phyloP scores from a whole-genome alignment of 2,888 invertebrate species.

The Ochropleura leucogaster region DNA sequence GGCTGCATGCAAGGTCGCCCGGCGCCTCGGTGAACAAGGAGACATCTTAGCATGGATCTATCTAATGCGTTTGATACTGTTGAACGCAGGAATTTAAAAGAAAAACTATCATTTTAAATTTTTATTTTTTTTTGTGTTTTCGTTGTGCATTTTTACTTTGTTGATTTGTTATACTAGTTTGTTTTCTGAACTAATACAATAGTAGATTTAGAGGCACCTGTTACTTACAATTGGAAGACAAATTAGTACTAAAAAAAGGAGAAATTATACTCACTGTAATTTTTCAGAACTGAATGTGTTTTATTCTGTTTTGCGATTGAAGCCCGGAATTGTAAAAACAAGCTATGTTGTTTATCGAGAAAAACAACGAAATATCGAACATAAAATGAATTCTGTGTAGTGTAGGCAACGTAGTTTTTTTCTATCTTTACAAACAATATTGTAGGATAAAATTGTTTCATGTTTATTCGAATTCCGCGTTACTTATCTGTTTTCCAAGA shows the following conservation, averaged over 20 bases:
- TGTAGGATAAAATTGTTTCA: background rate
- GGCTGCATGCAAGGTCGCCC: slow-evolving; percentile 85
- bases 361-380: background rate
- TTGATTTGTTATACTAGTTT: background rate
- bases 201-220: background rate
- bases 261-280: background rate
- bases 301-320: background rate
- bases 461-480: background rate
- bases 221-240: background rate
- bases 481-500: slow-evolving; percentile 22
- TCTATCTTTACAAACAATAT: background rate
- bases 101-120: too few species aligned
- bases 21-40: slow-evolving; percentile 86
- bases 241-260: background rate
- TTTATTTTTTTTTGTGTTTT: background rate
- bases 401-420: slow-evolving; percentile 1
- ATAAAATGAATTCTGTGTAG: background rate
- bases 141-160: background rate
- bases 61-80: slow-evolving; percentile 47
- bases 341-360: background rate
- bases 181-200: background rate
- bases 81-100: background rate
- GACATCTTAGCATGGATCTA: slow-evolving; percentile 76
- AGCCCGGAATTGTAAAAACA: background rate
- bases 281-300: background rate